Conservation (phyloP, 2,888 invertebrate genomes). For the Thysanoteuthis rhombus region DNA sequence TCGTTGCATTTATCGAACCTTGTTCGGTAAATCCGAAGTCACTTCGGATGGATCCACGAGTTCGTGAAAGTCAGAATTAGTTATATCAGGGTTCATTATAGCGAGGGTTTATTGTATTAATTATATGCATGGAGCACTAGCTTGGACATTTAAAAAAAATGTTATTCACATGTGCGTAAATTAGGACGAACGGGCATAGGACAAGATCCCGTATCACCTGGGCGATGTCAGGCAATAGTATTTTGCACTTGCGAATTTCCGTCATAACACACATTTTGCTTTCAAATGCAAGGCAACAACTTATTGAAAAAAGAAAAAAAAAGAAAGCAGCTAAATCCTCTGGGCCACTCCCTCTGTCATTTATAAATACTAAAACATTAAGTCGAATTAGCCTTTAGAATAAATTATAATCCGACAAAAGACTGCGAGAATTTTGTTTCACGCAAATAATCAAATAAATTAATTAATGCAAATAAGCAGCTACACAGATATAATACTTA, state of each 20-base stretch:
- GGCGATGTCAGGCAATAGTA: neutral
- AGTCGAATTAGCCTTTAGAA: slow-evolving; percentile 12
- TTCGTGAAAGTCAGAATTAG: no score
- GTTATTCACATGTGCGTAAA: neutral
- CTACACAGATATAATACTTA: neutral
- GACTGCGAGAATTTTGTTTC: neutral
- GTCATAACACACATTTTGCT: neutral
- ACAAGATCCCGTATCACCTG: neutral
- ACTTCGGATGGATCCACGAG: no score
- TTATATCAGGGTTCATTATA: no score
- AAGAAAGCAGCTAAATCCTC: neutral
- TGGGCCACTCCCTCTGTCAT: slow-evolving; percentile 12
- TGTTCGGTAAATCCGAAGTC: no score
- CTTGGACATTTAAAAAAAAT: neutral
- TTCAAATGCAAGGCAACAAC: neutral
- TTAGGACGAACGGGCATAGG: neutral
- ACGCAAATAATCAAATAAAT: neutral
- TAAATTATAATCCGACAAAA: neutral
- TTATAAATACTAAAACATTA: slow-evolving; percentile 12
- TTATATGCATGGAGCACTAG: neutral
- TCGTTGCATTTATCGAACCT: no score
- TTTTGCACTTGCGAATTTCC: neutral
- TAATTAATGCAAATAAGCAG: neutral
- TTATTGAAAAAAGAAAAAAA: neutral
- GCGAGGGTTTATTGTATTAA: no score